Percentiles rank a stretch among this genome's conserved stretches.
Conservation (phyloP, 2,113 vertebrate species). For the Sylvicapra grimmia region DNA sequence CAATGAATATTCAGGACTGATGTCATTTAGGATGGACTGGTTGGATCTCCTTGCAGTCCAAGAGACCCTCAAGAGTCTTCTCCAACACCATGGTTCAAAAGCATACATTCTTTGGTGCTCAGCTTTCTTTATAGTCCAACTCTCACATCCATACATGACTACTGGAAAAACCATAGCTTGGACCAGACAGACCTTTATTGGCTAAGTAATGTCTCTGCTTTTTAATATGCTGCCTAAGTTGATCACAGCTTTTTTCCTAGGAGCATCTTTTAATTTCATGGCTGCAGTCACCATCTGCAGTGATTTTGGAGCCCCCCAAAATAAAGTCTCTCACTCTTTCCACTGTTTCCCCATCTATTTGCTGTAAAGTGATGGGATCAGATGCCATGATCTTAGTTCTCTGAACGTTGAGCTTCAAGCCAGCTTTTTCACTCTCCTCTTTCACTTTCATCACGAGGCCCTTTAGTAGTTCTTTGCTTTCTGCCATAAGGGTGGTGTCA, state of each 20-base stretch:
- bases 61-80: not conserved
- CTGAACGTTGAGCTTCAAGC: not conserved
- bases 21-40: not conserved
- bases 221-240: not conserved
- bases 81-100: not conserved
- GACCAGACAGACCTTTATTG: not conserved
- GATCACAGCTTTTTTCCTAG: not conserved
- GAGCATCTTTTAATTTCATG: not conserved
- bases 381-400: not conserved
- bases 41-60: not conserved
- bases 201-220: not conserved
- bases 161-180: not conserved
- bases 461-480: not conserved
- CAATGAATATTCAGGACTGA: not conserved
- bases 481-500: not conserved
- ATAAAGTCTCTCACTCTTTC: too few relatives aligned
- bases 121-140: not conserved
- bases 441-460: not conserved
- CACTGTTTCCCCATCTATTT: not conserved
- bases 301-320: not conserved
- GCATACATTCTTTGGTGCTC: accelerated
- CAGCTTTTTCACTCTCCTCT: not conserved
- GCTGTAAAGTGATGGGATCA: accelerated
- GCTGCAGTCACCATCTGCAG: not conserved
- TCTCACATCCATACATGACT: not conserved